Percentiles rank a stretch among this genome's conserved stretches.
Evolutionary conservation across 2,797 vertebrate species (phyloP).

Genomic region (Melanotaenia trifasciata): DNA sequence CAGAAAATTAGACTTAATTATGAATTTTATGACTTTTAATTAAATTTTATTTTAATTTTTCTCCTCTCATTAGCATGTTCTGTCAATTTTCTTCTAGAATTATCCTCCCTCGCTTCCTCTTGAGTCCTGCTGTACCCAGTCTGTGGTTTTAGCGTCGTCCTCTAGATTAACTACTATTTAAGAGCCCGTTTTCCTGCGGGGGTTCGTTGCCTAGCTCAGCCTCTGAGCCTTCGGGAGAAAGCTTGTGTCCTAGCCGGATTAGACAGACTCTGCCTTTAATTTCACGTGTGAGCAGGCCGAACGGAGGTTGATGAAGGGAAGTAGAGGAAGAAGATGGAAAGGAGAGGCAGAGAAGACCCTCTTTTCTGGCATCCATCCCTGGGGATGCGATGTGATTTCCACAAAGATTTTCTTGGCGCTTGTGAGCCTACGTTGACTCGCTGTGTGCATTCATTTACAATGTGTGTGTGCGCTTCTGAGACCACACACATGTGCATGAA

Average conservation of each 20-base stretch:
- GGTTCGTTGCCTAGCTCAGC: constrained; percentile 50
- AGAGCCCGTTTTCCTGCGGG: constrained; percentile 58
- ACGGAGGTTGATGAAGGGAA: constrained; percentile 61
- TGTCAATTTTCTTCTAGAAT: constrained; percentile 10
- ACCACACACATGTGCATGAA: constrained; percentile 40
- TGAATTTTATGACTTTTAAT: constrained; percentile 45
- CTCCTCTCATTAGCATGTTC: not conserved
- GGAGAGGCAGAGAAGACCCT: constrained; percentile 29
- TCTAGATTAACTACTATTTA: constrained; percentile 65
- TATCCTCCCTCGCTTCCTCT: constrained; percentile 14
- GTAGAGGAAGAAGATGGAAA: constrained; percentile 51
- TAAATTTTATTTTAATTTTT: constrained; percentile 53
- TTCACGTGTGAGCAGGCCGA: constrained; percentile 83
- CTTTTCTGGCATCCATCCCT: constrained; percentile 57
- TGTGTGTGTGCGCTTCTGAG: constrained; percentile 33
- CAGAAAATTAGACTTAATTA: constrained; percentile 42
- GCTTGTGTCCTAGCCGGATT: constrained; percentile 70
- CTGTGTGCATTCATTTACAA: constrained; percentile 51
- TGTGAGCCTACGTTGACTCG: constrained; percentile 48
- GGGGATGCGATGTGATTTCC: constrained; percentile 68
- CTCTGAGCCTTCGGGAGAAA: constrained; percentile 48
- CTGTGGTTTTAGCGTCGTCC: constrained; percentile 45
- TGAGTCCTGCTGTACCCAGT: constrained; percentile 18
- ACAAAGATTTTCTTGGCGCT: constrained; percentile 67
- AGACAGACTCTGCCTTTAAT: constrained; percentile 83